phyloP scores from a whole-genome alignment of 37 sponge, comb jelly and placozoan genomes.

The Oscarella lobularis region DNA sequence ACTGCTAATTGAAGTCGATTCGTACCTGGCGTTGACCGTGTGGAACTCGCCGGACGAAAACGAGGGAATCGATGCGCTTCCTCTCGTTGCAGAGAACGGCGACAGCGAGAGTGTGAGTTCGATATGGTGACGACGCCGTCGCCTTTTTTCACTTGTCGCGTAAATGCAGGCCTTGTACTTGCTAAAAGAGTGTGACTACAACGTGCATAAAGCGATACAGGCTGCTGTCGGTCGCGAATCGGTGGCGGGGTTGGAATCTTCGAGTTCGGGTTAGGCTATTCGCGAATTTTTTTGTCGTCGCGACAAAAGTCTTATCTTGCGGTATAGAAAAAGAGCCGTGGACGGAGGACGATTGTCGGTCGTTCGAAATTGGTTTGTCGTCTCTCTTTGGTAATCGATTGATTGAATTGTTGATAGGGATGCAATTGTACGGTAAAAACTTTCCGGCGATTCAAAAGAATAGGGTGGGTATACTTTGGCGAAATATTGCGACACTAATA shows the following conservation, averaged over 20 bases:
- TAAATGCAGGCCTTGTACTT: neutral
- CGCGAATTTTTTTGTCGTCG: no score
- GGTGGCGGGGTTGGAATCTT: no score
- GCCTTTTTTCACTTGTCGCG: neutral
- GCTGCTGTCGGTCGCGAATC: no score
- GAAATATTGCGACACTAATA: no score
- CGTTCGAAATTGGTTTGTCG: neutral
- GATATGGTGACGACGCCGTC: neutral
- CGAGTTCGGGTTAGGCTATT: no score
- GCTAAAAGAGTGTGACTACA: neutral
- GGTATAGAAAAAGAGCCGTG: no score
- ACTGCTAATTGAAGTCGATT: no score
- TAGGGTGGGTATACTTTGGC: neutral
- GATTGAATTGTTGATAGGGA: constrained; percentile 12
- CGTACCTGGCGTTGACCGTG: neutral
- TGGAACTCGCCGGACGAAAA: neutral
- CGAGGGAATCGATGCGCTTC: neutral
- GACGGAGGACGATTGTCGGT: neutral
- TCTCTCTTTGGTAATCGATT: neutral
- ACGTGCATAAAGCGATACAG: no score
- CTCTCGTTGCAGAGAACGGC: neutral
- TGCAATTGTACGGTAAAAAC: constrained; percentile 22
- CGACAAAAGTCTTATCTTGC: no score
- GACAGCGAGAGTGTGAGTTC: neutral
- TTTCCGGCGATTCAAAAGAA: constrained; percentile 6